phyloP scores from a whole-genome alignment of 2,797 vertebrate species.

The Lepus townsendii region DNA sequence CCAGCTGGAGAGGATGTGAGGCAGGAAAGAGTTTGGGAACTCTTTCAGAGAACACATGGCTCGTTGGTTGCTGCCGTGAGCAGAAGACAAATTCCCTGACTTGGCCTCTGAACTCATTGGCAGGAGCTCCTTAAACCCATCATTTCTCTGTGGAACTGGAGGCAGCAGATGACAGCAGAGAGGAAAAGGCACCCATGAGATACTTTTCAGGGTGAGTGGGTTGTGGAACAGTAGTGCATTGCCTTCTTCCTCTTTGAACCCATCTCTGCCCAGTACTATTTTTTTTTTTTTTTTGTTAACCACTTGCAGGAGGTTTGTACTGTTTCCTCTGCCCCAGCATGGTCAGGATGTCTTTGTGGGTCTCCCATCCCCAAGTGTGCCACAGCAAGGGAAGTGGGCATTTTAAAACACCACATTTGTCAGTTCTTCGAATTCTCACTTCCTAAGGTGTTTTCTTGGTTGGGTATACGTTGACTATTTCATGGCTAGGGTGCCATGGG shows the following conservation, averaged over 20 bases:
- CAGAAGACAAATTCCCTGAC: background rate
- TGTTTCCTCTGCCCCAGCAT: background rate
- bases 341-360: background rate
- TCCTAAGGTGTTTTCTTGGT: background rate
- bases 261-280: background rate
- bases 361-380: background rate
- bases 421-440: background rate
- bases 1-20: background rate
- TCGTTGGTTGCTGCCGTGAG: background rate
- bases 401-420: background rate
- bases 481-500: background rate
- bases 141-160: background rate
- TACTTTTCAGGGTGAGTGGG: background rate
- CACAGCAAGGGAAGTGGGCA: background rate
- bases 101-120: background rate
- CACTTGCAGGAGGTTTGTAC: background rate
- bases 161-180: background rate
- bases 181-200: background rate
- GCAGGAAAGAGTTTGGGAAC: background rate
- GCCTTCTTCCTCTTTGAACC: background rate
- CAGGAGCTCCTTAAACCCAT: background rate
- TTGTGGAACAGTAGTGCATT: rapidly evolving
- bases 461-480: background rate
- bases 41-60: background rate
- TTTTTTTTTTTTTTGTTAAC: too few species aligned